Percentiles rank a stretch among this genome's conserved stretches.
Evolutionary conservation across 2,113 vertebrate genomes (phyloP).

Genomic region (Carettochelys insculpta): DNA sequence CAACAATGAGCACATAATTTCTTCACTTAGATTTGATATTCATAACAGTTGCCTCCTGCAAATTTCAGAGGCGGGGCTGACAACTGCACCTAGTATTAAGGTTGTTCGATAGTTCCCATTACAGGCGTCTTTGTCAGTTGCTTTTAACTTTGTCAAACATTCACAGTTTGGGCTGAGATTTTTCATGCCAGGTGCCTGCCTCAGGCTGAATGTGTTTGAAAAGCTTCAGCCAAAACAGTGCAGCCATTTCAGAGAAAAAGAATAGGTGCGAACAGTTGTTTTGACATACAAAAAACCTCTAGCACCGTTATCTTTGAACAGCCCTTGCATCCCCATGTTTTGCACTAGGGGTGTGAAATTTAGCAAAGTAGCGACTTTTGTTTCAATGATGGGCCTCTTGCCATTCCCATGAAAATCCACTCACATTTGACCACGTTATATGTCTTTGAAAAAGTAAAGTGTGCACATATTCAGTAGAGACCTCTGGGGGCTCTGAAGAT

Average conservation of each 20-base stretch:
- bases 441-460: background rate
- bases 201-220: background rate
- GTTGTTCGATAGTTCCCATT: background rate
- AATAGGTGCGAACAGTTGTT: background rate
- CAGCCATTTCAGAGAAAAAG: background rate
- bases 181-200: background rate
- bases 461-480: background rate
- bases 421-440: background rate
- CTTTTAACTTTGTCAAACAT: background rate
- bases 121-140: accelerated
- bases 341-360: background rate
- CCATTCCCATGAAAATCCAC: background rate
- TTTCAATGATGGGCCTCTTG: background rate
- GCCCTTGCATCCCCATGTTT: background rate
- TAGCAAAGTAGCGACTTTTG: background rate
- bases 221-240: background rate
- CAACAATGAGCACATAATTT: background rate
- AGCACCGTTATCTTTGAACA: background rate
- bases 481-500: background rate
- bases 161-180: background rate
- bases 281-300: background rate
- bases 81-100: background rate
- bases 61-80: background rate
- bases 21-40: background rate
- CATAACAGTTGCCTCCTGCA: background rate